Conservation (phyloP, 2,797 vertebrate species). For the Sciurus vulgaris region DNA sequence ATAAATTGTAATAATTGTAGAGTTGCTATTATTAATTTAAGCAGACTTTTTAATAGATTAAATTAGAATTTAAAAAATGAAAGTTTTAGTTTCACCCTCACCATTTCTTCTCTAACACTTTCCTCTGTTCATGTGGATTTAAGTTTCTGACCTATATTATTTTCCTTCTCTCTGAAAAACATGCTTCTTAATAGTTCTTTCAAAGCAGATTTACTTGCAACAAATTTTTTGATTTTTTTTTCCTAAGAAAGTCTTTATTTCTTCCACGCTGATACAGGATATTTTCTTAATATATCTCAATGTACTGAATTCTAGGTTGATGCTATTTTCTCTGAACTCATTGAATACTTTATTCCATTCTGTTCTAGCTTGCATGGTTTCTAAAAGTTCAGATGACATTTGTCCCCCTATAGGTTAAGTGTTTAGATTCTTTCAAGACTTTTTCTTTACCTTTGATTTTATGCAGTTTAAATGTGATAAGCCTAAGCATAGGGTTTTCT, state of each 20-base stretch:
- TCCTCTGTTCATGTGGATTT: neutral
- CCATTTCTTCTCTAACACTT: neutral
- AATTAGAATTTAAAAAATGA: neutral
- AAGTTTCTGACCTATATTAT: neutral
- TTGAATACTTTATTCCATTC: neutral
- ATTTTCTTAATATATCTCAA: neutral
- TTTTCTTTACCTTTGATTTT: neutral
- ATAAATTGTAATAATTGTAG: neutral
- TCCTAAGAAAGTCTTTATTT: neutral
- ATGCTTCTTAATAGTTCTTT: neutral
- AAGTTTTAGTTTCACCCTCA: neutral
- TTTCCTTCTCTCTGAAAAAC: neutral
- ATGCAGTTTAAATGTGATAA: neutral
- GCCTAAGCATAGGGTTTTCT: neutral
- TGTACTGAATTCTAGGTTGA: neutral
- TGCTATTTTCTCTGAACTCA: neutral
- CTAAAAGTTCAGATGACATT: neutral
- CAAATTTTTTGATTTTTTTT: neutral
- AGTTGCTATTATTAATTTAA: neutral
- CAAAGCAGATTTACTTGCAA: neutral
- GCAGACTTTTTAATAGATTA: neutral
- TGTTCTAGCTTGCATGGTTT: neutral
- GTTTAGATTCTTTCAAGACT: neutral
- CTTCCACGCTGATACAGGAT: neutral
- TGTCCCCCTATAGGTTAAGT: neutral